phyloP scores from a whole-genome alignment of 2,797 vertebrate genomes.

The Decapterus maruadsi region DNA sequence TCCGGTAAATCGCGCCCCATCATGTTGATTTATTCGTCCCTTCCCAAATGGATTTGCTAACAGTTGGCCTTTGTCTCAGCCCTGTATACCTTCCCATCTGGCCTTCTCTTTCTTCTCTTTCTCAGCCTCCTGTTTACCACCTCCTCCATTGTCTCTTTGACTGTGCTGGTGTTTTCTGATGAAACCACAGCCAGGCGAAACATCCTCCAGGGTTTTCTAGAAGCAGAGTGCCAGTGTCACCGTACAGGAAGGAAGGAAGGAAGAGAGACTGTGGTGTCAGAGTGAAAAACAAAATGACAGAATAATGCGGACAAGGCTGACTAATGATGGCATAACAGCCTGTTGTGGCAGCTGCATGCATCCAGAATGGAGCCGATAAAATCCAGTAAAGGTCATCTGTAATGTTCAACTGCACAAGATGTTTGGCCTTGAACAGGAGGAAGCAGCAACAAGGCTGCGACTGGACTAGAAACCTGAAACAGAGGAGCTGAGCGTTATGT shows the following conservation, averaged over 20 bases:
- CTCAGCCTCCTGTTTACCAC: conserved; percentile 51
- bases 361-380: neutral
- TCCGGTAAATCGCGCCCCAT: neutral
- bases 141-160: conserved; percentile 53
- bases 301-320: conserved; percentile 23
- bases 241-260: neutral
- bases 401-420: conserved; percentile 19
- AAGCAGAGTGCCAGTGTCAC: conserved; percentile 7
- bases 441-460: neutral
- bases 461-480: neutral
- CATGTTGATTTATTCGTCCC: conserved; percentile 12
- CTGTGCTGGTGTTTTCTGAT: conserved; percentile 6
- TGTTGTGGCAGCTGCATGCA: conserved; percentile 1
- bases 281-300: conserved; percentile 29
- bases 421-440: conserved; percentile 4
- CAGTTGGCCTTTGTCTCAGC: conserved; percentile 24
- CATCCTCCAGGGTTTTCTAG: conserved; percentile 40
- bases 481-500: neutral
- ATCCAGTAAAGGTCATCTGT: conserved; percentile 30
- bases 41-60: neutral
- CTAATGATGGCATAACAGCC: conserved; percentile 40
- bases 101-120: conserved; percentile 33
- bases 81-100: conserved; percentile 39
- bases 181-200: conserved; percentile 37
- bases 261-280: conserved; percentile 17